A percentile compares a stretch with the other conserved stretches of the same genome.
Evolutionary conservation across 2,888 invertebrate genomes (phyloP).

Genomic region (Melinaea marsaeus): DNA sequence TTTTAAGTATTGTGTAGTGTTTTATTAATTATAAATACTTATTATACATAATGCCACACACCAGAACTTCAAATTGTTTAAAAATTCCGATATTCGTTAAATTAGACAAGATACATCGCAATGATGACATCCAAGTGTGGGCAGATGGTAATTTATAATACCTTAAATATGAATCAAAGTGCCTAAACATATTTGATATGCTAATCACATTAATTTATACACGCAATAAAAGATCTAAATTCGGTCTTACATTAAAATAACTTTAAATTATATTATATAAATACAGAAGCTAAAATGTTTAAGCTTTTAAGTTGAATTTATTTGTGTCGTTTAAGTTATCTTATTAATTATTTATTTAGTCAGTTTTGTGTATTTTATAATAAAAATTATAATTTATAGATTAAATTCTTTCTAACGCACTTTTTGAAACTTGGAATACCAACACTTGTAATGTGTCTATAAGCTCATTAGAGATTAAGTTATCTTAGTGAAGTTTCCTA

Average conservation of each 20-base stretch:
- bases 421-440: too few relatives aligned
- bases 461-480: too few relatives aligned
- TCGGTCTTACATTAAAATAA: conserved; percentile 19
- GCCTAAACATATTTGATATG: conserved; percentile 27
- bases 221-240: conserved; percentile 27
- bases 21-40: too few relatives aligned
- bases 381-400: too few relatives aligned
- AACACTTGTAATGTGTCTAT: too few relatives aligned
- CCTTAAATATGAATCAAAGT: conserved; percentile 30
- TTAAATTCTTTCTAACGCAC: too few relatives aligned
- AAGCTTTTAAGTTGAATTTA: conserved; percentile 8
- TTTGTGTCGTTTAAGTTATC: not conserved
- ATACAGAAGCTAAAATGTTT: conserved; percentile 25
- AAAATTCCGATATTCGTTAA: conserved; percentile 22
- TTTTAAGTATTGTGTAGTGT: too few relatives aligned
- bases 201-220: conserved; percentile 28
- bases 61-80: conserved; percentile 23
- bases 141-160: conserved; percentile 26
- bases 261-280: conserved; percentile 26
- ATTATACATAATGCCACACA: too few relatives aligned
- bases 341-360: conserved; percentile 2
- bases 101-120: conserved; percentile 27
- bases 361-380: too few relatives aligned
- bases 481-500: too few relatives aligned
- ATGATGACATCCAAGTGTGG: conserved; percentile 30